These are phyloP conservation scores for Drosophila cognata DNA, from an alignment of 2,888 invertebrate genomes.

Conservation along the genomic window DNA sequence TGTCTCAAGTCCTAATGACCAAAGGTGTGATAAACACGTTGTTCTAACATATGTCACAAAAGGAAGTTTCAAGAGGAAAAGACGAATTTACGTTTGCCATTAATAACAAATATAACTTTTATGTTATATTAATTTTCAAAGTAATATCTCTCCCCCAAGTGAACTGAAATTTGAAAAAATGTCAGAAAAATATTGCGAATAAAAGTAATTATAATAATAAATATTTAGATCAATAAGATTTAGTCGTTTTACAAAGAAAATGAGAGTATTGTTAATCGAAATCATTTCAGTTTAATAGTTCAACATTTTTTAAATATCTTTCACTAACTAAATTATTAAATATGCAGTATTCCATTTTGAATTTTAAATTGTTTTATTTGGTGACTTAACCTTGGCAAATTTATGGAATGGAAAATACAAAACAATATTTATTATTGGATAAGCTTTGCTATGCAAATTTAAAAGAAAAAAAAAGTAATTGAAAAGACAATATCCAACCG, in stretches of 20 bases:
- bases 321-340: neutral
- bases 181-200: neutral
- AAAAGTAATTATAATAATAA: neutral
- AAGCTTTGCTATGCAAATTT: slow-evolving; percentile 6
- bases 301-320: rapidly evolving
- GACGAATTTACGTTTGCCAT: neutral
- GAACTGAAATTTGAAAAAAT: neutral
- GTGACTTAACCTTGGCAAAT: neutral
- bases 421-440: neutral
- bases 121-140: neutral
- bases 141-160: neutral
- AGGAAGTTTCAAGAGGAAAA: neutral
- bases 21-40: slow-evolving; percentile 58
- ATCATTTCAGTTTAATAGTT: neutral
- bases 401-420: neutral
- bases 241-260: neutral
- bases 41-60: slow-evolving; percentile 56
- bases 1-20: slow-evolving; percentile 34
- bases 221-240: neutral
- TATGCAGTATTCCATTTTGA: neutral
- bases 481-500: neutral
- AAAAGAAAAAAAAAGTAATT: neutral
- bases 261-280: neutral
- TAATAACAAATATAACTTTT: no score
- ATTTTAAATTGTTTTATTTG: neutral